These are phyloP conservation scores for Anniella stebbinsi DNA, from an alignment of 2,797 vertebrate genomes.

Conservation along the genomic window DNA sequence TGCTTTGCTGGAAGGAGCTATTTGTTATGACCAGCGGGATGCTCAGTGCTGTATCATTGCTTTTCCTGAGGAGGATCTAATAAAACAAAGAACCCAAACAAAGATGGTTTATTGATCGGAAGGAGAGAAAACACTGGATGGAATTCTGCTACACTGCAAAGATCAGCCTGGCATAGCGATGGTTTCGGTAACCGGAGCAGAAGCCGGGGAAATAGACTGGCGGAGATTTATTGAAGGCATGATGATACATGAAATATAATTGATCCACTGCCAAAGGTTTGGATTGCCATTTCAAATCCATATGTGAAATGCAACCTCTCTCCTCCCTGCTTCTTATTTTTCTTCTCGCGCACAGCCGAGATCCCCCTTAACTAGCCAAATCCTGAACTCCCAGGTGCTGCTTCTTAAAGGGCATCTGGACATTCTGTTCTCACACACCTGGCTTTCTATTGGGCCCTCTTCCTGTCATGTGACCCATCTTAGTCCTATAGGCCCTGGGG, in stretches of 20 bases:
- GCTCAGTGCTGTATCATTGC: conserved; percentile 30
- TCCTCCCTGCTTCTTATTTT: not conserved
- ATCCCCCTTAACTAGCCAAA: not conserved
- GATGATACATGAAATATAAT: not conserved
- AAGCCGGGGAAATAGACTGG: not conserved
- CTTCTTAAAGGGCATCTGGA: not conserved
- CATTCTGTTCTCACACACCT: too few species aligned
- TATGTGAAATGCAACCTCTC: not conserved
- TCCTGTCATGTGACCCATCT: not conserved
- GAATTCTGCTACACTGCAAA: not conserved
- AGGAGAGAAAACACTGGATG: not conserved
- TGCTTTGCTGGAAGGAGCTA: not conserved
- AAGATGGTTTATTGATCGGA: not conserved
- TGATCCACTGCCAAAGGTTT: not conserved
- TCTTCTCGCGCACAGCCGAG: not conserved
- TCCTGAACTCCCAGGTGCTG: not conserved
- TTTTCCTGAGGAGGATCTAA: not conserved
- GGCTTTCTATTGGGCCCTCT: not conserved
- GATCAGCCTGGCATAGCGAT: too few species aligned
- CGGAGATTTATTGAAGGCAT: not conserved
- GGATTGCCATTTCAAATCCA: not conserved
- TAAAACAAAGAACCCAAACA: conserved; percentile 27
- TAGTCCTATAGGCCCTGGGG: too few species aligned
- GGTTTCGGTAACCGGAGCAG: not conserved
- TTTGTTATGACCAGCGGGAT: conserved; percentile 40